A percentile compares a stretch with the other conserved stretches of the same genome.
Evolutionary conservation across 1,140 invertebrate genomes (phyloP).

Genomic region (Trichonephila inaurata): DNA sequence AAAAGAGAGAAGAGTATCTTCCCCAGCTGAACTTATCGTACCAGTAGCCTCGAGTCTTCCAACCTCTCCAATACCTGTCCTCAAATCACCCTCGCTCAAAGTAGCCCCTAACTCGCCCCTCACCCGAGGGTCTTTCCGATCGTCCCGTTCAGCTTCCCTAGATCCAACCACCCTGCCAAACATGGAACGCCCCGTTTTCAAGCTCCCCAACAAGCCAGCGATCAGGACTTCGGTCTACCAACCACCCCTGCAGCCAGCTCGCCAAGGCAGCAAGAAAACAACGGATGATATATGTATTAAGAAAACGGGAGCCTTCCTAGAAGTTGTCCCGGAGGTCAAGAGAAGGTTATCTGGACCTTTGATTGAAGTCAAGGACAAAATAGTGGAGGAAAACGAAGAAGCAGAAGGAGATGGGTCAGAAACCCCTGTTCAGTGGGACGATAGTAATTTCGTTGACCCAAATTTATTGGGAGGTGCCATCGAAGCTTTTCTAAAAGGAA

Average conservation of each 20-base stretch:
- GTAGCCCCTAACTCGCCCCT: constrained; percentile 49
- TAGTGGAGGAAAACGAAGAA: constrained; percentile 65
- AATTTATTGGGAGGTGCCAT: constrained; percentile 77
- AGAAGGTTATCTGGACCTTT: constrained; percentile 63
- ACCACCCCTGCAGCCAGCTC: not conserved
- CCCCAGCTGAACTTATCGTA: constrained; percentile 64
- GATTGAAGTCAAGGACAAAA: constrained; percentile 66
- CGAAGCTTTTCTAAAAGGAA: constrained; percentile 77
- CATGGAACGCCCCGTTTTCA: not conserved
- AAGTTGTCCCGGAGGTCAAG: constrained; percentile 69
- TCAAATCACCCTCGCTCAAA: constrained; percentile 70
- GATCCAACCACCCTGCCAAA: constrained; percentile 54
- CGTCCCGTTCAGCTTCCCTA: constrained; percentile 38
- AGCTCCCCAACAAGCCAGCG: constrained; percentile 10
- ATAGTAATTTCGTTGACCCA: constrained; percentile 77
- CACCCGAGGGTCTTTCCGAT: constrained; percentile 50
- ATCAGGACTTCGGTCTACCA: constrained; percentile 29
- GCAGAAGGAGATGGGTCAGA: constrained; percentile 37
- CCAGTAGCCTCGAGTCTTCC: constrained; percentile 59
- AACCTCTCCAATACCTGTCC: constrained; percentile 56
- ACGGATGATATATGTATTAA: constrained; percentile 67
- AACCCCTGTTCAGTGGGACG: constrained; percentile 77
- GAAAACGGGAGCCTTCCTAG: constrained; percentile 66
- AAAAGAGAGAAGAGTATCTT: constrained; percentile 63
- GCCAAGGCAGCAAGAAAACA: not conserved